Evolutionary conservation across 1,140 invertebrate genomes (phyloP), one percentile per base, ranked within the genome.

Genomic region (Eupeodes corollae): DNA sequence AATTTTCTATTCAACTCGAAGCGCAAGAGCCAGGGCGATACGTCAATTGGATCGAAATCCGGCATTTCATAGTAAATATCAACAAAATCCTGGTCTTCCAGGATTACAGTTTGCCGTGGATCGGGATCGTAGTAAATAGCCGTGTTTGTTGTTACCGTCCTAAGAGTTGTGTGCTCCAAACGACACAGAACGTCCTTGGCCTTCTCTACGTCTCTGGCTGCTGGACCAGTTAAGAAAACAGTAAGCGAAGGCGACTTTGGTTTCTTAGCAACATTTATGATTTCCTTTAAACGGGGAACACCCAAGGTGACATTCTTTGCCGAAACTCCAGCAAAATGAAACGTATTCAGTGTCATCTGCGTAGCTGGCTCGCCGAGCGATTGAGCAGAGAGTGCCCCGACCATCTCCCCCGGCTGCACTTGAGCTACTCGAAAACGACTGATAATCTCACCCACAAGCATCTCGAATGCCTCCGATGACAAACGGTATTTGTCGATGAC

Each of bases 41-140:
- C 95, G 56, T 91, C 80, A 0, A 86, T 85, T 0, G 92, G 88
- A 69, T 98, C 93, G 73, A 97, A 95, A 69, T 98, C 95, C 35
- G 94, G 93, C 91, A 99, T 98, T 75, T 98, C 95, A 66, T 98
- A 98, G 59, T 98, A 98, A 14, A 97, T 90, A 70, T 95, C 94
- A 1, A 98, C 94, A 65, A 94, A 98, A 67, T 98, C 95, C 70
- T 97, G 92, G 82, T 98, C 95, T 71, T 98, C 95, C 2, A 82
- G 76, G 55, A 98, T 97, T 1, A 96, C 92, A 0, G 94, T 97
- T 61, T 95, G 93, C 71, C 91, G 88, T 14, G 93, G 92, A 71
- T 98, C 92, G 11, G 95, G 94, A 73, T 99, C 95, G 61, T 98
- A 98, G 60, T 97, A 98, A 68, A 98, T 98, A 2, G 92, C 93